Evolutionary conservation across 35 echinoderm and acorn worm species (phyloP).

Genomic region (Strongylocentrotus purpuratus): DNA sequence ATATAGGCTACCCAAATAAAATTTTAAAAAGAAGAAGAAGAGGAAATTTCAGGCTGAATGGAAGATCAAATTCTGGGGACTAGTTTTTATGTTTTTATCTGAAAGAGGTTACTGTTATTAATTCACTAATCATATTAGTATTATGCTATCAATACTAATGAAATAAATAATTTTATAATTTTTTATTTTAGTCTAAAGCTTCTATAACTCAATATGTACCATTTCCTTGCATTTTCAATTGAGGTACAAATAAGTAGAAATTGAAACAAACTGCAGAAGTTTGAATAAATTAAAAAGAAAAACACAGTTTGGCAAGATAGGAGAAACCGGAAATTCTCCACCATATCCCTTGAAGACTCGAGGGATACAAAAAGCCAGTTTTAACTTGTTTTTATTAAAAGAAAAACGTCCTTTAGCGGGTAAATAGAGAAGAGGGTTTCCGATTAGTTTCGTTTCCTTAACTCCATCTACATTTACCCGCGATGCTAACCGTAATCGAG

Average conservation of each 20-base stretch:
- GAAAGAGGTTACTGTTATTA: too few species aligned
- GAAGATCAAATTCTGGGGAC: too few species aligned
- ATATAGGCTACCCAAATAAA: too few species aligned
- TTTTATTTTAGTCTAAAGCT: too few species aligned
- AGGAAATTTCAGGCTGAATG: too few species aligned
- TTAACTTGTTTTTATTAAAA: background rate
- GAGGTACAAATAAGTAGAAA: background rate
- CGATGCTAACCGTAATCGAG: background rate
- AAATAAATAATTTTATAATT: too few species aligned
- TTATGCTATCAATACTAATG: too few species aligned
- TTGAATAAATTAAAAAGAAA: background rate
- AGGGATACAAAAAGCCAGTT: too few species aligned
- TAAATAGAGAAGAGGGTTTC: background rate
- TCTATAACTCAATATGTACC: too few species aligned
- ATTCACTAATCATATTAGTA: too few species aligned
- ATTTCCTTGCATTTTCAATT: background rate
- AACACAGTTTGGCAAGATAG: background rate
- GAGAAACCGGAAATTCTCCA: background rate
- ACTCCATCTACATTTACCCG: background rate
- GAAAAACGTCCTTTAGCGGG: background rate
- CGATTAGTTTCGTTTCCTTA: background rate
- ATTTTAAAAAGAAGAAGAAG: too few species aligned
- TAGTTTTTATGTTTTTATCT: too few species aligned
- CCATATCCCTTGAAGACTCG: background rate
- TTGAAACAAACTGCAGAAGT: background rate